Base-by-base conservation (phyloP, 1,140 invertebrate species). In the Apis cerana region DNA sequence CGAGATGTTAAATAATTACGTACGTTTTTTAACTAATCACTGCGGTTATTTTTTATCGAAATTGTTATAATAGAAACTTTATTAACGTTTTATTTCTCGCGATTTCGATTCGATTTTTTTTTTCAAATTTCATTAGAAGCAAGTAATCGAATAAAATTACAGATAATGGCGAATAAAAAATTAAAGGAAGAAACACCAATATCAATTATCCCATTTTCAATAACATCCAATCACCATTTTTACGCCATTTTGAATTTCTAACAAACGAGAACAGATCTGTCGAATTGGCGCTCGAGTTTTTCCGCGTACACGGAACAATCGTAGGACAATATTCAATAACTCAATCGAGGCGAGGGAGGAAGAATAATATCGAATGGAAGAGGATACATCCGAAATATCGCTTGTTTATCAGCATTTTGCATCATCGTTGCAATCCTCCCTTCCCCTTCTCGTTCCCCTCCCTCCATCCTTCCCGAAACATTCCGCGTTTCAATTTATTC, bases 291-390 rank as follows among this genome's bases (percentile, higher is more conserved):
- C 23, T 50, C 17, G 23, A 10, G 15, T 52, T 69, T 52, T 33
- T 23, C 48, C n/a, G 5, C 9, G 23, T 33, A 59, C 75, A 27
- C 27, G 23, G 15, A 61, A 23, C 10, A 11, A 9, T 23, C 2
- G 23, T 33, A 5, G 23, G 67, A 13, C 52, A 33, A 71, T 77
- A 77, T 77, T 77, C 56, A 19, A 70, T 70, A 54, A n/a, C 23
- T 79, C 12, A 17, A 0, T 7, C 33, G 33, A 43, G 33, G 33
- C 4, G 33, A 43, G 33, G 43, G 19, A 10, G 1, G 3, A 27
- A 61, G 50, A 71, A 56, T 52, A 58, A 10, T 21, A 23, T 10
- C 5, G 62, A 3, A 33, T 19, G 3, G 21, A 33, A 67, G 21
- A 13, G 64, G 19, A 17, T 43, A 61, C 9, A 17, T 50, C 65